These are phyloP conservation scores for Acridotheres tristis DNA, from an alignment of 2,797 vertebrate genomes.

Conservation along the genomic window DNA sequence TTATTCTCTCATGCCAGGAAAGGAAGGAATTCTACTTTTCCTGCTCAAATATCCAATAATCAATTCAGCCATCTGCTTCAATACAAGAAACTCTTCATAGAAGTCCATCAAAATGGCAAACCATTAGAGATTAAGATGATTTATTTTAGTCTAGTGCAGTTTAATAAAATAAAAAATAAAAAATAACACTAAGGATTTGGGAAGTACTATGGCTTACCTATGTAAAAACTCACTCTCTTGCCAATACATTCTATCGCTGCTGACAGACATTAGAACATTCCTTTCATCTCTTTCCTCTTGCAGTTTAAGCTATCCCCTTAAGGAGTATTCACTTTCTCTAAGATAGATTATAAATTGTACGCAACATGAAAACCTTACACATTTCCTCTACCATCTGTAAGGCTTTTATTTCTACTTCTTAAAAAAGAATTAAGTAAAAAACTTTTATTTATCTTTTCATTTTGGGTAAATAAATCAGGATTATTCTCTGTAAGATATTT, in stretches of 20 bases:
- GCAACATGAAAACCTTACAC: conserved; percentile 63
- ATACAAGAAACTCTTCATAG: conserved; percentile 51
- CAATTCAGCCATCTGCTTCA: conserved; percentile 53
- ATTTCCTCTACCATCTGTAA: conserved; percentile 69
- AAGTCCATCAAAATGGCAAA: conserved; percentile 50
- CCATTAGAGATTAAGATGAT: conserved; percentile 60
- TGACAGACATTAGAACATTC: conserved; percentile 74
- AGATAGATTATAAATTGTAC: conserved; percentile 70
- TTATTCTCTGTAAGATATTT: not conserved
- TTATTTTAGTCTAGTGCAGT: conserved; percentile 62
- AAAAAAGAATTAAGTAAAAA: conserved; percentile 40
- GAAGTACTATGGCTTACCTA: conserved; percentile 57
- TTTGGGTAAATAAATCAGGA: conserved; percentile 41
- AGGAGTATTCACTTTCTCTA: conserved; percentile 75
- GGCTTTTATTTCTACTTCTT: conserved; percentile 62
- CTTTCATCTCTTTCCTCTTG: conserved; percentile 77
- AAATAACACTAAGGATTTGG: conserved; percentile 36
- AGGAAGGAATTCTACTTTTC: conserved; percentile 48
- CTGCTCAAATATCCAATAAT: conserved; percentile 50
- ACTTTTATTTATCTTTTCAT: conserved; percentile 28
- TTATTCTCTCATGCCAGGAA: conserved; percentile 28
- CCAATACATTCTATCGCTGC: conserved; percentile 57
- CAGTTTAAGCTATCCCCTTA: conserved; percentile 71
- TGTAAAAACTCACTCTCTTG: conserved; percentile 63
- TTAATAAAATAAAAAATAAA: conserved; percentile 71